These are phyloP conservation scores for Tamandua tetradactyla DNA, from an alignment of 2,797 vertebrate species.

Conservation along the genomic window DNA sequence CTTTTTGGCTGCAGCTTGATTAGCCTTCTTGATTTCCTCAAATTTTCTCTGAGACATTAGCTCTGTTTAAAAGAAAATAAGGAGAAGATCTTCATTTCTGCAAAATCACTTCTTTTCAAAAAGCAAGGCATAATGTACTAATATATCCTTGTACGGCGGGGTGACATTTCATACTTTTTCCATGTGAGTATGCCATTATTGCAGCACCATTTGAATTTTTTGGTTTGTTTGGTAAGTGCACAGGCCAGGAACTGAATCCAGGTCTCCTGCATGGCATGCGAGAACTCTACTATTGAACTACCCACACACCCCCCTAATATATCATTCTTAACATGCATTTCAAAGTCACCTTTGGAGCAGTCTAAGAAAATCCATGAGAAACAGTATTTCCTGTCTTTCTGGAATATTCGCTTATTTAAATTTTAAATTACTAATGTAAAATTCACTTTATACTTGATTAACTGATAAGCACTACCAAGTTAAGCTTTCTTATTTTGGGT, in stretches of 20 bases:
- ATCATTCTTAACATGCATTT: conserved; percentile 42
- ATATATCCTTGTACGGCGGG: not conserved
- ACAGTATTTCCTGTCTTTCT: conserved; percentile 49
- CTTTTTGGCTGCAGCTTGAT: conserved; percentile 92
- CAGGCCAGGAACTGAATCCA: too few species aligned
- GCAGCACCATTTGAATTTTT: too few species aligned
- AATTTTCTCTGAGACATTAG: conserved; percentile 90
- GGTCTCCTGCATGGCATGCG: too few species aligned
- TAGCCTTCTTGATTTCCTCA: conserved; percentile 94
- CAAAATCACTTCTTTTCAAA: conserved; percentile 25
- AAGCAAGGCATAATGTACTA: not conserved
- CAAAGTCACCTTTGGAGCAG: conserved; percentile 1
- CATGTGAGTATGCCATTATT: too few species aligned
- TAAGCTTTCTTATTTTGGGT: not conserved
- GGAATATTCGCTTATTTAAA: conserved; percentile 44
- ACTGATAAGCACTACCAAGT: not conserved
- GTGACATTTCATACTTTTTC: too few species aligned
- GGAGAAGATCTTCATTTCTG: conserved; percentile 48
- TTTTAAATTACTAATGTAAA: conserved; percentile 30
- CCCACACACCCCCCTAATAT: too few species aligned
- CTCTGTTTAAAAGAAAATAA: conserved; percentile 82
- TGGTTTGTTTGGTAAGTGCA: too few species aligned
- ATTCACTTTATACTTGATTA: not conserved
- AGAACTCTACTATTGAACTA: too few species aligned
- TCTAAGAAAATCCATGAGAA: not conserved